Evolutionary conservation across 2,888 invertebrate genomes (phyloP).

Genomic region (Trimorus sp.): DNA sequence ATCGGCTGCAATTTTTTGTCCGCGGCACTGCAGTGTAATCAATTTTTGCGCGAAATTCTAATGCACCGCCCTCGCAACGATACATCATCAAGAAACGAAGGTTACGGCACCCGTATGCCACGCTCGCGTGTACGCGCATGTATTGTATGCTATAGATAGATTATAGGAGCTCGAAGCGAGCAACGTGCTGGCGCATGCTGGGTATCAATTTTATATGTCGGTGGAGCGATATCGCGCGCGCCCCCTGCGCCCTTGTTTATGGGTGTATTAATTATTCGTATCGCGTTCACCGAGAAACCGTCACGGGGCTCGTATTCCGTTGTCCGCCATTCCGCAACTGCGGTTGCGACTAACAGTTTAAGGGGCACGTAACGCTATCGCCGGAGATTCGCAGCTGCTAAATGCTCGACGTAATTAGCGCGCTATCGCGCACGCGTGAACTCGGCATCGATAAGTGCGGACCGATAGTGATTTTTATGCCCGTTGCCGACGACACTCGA

Average conservation of each 20-base stretch:
- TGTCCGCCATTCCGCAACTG: conserved; percentile 57
- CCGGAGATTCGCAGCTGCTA: conserved; percentile 53
- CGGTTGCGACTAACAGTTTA: conserved; percentile 60
- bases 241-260: conserved; percentile 75
- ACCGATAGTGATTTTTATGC: neutral
- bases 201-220: conserved; percentile 78
- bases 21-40: conserved; percentile 49
- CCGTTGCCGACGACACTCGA: neutral
- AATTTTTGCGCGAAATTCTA: conserved; percentile 54
- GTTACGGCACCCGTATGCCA: conserved; percentile 37
- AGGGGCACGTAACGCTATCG: conserved; percentile 68
- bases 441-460: neutral
- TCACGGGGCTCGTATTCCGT: conserved; percentile 70
- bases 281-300: conserved; percentile 74
- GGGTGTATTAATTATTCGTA: conserved; percentile 80
- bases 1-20: conserved; percentile 35
- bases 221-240: conserved; percentile 73
- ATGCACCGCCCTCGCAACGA: conserved; percentile 36
- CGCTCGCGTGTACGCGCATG: conserved; percentile 35
- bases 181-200: conserved; percentile 68
- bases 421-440: neutral
- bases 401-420: conserved; percentile 54
- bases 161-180: conserved; percentile 51
- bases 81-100: conserved; percentile 55
- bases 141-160: conserved; percentile 58